These are phyloP conservation scores for Synergus laeviventris DNA, from an alignment of 2,888 invertebrate species.

Conservation along the genomic window DNA sequence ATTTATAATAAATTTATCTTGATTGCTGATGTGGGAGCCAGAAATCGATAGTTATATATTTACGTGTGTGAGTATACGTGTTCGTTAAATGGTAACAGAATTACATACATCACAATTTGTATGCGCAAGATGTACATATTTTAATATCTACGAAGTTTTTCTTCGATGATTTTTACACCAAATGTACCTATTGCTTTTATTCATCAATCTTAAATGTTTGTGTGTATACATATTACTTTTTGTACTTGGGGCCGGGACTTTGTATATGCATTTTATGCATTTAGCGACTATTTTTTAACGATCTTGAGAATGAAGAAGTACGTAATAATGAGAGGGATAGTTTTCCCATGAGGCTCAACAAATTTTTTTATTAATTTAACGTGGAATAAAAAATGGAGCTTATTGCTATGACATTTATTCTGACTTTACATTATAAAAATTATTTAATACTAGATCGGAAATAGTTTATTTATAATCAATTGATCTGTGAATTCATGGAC, in stretches of 20 bases:
- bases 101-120: constrained; percentile 18
- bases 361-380: not conserved
- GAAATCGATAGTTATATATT: constrained; percentile 18
- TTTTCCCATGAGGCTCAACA: not conserved
- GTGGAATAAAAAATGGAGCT: not conserved
- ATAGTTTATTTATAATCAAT: not conserved
- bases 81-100: constrained; percentile 3
- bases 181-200: constrained; percentile 12
- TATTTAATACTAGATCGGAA: not conserved
- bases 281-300: constrained; percentile 7
- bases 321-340: not conserved
- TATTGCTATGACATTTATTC: not conserved
- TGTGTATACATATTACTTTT: constrained; percentile 6
- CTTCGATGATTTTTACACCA: constrained; percentile 17
- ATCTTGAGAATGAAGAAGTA: not conserved
- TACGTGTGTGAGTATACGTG: not conserved
- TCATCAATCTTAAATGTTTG: constrained; percentile 4
- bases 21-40: not conserved
- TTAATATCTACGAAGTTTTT: constrained; percentile 25
- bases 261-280: constrained; percentile 17
- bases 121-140: constrained; percentile 26
- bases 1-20: constrained; percentile 30
- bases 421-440: not conserved
- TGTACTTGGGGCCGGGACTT: not conserved
- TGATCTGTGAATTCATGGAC: not conserved